Percentiles rank a stretch among this genome's conserved stretches.
Evolutionary conservation across 2,797 vertebrate species (phyloP).

Genomic region (Otolemur crassicaudatus): DNA sequence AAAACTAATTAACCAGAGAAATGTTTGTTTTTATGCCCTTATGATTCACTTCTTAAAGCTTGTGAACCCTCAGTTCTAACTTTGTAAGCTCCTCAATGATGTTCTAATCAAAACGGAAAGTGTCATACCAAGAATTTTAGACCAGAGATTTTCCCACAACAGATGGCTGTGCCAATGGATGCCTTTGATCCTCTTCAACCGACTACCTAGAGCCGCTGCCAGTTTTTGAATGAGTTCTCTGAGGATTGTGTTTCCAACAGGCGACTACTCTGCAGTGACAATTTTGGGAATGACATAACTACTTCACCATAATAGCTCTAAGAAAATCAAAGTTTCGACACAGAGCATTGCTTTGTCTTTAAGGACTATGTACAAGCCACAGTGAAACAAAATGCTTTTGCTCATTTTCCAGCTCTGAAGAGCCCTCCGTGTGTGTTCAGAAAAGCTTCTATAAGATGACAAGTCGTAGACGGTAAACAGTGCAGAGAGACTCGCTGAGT

Average conservation of each 20-base stretch:
- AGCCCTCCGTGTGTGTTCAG: neutral
- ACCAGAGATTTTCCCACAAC: neutral
- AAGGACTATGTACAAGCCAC: neutral
- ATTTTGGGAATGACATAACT: neutral
- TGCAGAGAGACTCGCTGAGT: constrained; percentile 47
- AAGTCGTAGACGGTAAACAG: neutral
- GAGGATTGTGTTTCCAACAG: constrained; percentile 18
- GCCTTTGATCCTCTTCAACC: neutral
- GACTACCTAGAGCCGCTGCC: neutral
- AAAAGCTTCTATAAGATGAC: neutral
- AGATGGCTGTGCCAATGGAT: neutral
- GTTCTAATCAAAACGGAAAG: constrained; percentile 22
- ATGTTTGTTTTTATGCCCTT: neutral
- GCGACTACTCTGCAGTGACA: neutral
- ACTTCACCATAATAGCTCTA: neutral
- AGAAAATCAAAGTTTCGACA: constrained; percentile 58
- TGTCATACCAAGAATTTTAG: constrained; percentile 9
- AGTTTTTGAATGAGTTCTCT: constrained; percentile 21
- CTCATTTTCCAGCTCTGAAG: neutral
- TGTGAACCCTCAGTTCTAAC: neutral
- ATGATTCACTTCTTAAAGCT: neutral
- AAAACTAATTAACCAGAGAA: constrained; percentile 37
- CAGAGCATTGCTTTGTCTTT: constrained; percentile 57
- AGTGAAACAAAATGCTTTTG: constrained; percentile 4
- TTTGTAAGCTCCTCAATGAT: neutral